Conservation (phyloP, 2,888 invertebrate species). For the Ferrisia virgata region DNA sequence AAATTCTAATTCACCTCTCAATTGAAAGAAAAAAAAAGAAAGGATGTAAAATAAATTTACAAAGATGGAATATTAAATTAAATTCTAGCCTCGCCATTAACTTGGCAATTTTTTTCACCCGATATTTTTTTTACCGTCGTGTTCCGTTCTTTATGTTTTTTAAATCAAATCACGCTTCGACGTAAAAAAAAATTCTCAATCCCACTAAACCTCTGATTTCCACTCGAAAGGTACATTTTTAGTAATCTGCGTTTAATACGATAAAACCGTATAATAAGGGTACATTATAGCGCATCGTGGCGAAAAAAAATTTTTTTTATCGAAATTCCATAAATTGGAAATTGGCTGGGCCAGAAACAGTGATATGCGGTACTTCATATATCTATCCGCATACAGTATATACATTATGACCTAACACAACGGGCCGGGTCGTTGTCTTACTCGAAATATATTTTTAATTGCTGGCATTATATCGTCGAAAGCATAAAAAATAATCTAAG, state of each 20-base stretch:
- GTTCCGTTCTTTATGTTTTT: not conserved
- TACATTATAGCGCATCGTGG: not conserved
- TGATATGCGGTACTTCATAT: not conserved
- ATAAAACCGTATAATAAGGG: too few relatives aligned
- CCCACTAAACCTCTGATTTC: not conserved
- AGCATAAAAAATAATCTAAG: not conserved
- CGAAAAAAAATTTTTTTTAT: not conserved
- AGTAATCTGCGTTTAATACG: not conserved
- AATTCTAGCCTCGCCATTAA: not conserved
- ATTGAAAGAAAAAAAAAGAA: not conserved
- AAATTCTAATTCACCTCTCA: not conserved
- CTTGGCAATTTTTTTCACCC: not conserved
- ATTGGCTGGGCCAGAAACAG: too few relatives aligned
- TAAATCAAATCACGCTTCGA: not conserved
- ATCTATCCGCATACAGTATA: not conserved
- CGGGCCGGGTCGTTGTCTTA: not conserved
- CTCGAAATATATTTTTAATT: slow-evolving; percentile 5
- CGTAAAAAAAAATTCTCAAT: not conserved
- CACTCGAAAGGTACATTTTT: not conserved
- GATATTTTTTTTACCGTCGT: not conserved
- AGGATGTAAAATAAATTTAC: not conserved
- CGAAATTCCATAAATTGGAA: not conserved
- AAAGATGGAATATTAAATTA: not conserved
- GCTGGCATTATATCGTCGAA: not conserved
- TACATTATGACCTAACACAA: not conserved